phyloP scores from a whole-genome alignment of 1,140 invertebrate species.

The Muscidifurax raptorellus region DNA sequence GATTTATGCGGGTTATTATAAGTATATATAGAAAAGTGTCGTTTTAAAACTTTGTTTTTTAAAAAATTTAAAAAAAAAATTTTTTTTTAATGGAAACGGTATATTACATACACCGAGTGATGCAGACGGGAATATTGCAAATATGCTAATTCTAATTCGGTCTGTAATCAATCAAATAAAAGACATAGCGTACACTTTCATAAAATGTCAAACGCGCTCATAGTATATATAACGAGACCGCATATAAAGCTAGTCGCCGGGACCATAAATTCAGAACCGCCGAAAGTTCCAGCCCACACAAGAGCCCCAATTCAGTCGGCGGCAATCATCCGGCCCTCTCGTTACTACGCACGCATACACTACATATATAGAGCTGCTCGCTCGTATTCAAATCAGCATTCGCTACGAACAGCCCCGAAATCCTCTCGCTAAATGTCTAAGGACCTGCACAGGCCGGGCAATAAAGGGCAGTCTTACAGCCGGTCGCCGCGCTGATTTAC shows the following conservation, averaged over 20 bases:
- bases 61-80: too few relatives aligned
- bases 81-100: background rate
- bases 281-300: background rate
- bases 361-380: background rate
- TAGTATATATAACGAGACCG: too few relatives aligned
- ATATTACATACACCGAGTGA: background rate
- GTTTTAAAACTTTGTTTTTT: background rate
- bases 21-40: background rate
- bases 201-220: background rate
- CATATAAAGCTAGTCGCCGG: background rate
- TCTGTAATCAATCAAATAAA: background rate
- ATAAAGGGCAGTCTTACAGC: slow-evolving; percentile 14
- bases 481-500: slow-evolving; percentile 12
- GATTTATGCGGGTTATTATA: background rate
- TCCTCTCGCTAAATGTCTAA: background rate
- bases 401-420: background rate
- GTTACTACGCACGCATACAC: background rate
- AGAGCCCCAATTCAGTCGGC: background rate
- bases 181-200: background rate
- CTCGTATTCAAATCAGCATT: background rate
- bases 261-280: background rate
- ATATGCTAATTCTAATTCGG: background rate
- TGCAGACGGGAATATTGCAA: background rate
- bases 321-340: background rate
- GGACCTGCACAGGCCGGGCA: background rate